Conservation (phyloP, 2,113 vertebrate species). For the Brachyistius frenatus region DNA sequence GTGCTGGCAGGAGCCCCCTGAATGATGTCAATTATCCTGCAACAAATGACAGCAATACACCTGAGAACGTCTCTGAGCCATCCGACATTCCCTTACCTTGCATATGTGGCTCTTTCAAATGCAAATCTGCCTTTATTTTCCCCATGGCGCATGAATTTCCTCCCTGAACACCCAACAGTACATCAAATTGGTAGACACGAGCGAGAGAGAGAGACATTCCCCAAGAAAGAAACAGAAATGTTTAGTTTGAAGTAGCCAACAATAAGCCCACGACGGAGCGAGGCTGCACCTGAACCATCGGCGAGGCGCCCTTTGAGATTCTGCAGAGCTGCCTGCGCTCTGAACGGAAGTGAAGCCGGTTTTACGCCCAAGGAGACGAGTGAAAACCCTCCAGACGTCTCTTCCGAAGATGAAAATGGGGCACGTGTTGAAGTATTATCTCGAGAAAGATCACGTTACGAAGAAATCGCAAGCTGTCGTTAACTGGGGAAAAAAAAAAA, state of each 20-base stretch:
- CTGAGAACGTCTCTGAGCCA: conserved; percentile 48
- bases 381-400: background rate
- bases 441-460: conserved; percentile 24
- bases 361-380: background rate
- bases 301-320: conserved; percentile 8
- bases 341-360: background rate
- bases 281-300: conserved; percentile 13
- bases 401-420: conserved; percentile 14
- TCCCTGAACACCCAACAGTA: conserved; percentile 18
- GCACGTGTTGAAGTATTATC: conserved; percentile 22
- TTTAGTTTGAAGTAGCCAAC: conserved; percentile 29
- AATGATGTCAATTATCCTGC: conserved; percentile 70
- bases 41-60: conserved; percentile 67
- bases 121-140: conserved; percentile 65
- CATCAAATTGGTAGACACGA: conserved; percentile 28
- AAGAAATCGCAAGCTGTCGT: conserved; percentile 22
- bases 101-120: conserved; percentile 69
- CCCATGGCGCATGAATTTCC: conserved; percentile 39
- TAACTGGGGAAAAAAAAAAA: conserved; percentile 3
- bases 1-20: conserved; percentile 37
- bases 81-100: conserved; percentile 64
- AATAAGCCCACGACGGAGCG: conserved; percentile 10
- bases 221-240: conserved; percentile 31
- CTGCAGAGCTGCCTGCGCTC: conserved; percentile 11
- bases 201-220: conserved; percentile 23